Evolutionary conservation across 1,140 invertebrate species (phyloP).

Genomic region (Hyposmocoma kahamanoa): DNA sequence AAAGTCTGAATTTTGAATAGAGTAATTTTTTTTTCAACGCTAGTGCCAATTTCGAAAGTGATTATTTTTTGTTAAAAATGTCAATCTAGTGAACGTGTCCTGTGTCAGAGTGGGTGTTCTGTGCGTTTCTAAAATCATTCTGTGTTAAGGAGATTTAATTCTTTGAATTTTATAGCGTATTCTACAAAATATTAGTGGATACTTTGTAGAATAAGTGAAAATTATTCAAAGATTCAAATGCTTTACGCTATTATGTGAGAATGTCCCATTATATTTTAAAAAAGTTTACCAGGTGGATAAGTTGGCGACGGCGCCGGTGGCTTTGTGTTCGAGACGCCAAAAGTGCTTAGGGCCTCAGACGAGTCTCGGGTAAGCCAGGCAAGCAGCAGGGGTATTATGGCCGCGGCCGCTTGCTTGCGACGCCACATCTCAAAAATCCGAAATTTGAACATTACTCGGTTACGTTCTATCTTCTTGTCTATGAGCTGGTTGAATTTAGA

Average conservation of each 20-base stretch:
- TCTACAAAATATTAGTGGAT: no score
- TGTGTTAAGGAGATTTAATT: no score
- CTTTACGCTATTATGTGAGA: conserved; percentile 1
- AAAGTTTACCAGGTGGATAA: conserved; percentile 73
- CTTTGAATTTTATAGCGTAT: no score
- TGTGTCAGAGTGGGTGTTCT: no score
- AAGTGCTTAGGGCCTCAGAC: conserved; percentile 78
- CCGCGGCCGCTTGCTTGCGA: conserved; percentile 30
- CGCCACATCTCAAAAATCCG: conserved; percentile 25
- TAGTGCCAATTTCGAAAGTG: no score
- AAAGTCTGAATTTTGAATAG: no score
- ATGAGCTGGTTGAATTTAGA: neutral
- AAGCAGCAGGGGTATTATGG: conserved; percentile 52
- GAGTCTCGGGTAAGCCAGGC: conserved; percentile 54
- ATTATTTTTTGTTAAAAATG: no score
- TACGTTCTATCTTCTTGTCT: conserved; percentile 8
- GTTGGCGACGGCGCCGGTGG: conserved; percentile 60
- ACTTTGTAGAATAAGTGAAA: no score
- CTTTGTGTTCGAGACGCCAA: conserved; percentile 76
- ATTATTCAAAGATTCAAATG: no score
- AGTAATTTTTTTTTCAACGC: no score
- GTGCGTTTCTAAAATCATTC: no score
- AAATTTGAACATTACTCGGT: neutral
- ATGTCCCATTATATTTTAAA: conserved; percentile 44
- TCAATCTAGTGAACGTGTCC: no score